Conservation (phyloP, 2,888 invertebrate species). For the Aphidius colemani region DNA sequence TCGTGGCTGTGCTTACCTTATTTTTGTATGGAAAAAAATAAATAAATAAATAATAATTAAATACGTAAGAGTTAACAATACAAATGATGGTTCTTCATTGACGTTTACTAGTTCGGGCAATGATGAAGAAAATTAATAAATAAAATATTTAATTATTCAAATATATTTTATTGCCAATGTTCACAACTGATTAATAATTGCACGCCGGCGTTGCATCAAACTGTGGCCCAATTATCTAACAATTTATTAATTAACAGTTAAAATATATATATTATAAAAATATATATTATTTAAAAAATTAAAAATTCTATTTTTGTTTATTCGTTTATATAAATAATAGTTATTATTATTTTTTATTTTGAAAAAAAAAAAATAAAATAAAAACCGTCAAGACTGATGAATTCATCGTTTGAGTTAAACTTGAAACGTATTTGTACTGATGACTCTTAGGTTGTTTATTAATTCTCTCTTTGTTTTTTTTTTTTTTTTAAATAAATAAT, state of each 20-base stretch:
- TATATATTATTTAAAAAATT: constrained; percentile 7
- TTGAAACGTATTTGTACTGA: too few relatives aligned
- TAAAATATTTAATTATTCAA: constrained; percentile 14
- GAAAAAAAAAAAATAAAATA: too few relatives aligned
- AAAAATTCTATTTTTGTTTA: not conserved
- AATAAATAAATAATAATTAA: constrained; percentile 34
- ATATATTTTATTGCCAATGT: constrained; percentile 55
- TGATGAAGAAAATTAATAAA: too few relatives aligned
- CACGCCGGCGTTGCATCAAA: constrained; percentile 35
- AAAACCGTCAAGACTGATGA: too few relatives aligned
- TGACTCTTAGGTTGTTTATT: constrained; percentile 9
- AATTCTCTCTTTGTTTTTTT: not conserved
- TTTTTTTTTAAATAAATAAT: not conserved
- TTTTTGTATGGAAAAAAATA: constrained; percentile 56
- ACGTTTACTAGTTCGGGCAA: too few relatives aligned
- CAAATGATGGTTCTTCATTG: too few relatives aligned
- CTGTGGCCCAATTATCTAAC: constrained; percentile 21
- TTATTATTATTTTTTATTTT: too few relatives aligned
- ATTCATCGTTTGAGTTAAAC: too few relatives aligned
- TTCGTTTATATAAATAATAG: too few relatives aligned
- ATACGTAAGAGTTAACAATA: constrained; percentile 35
- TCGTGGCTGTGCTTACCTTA: constrained; percentile 59
- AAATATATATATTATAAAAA: too few relatives aligned
- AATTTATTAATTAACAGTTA: too few relatives aligned
- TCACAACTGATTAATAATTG: constrained; percentile 55